phyloP scores from a whole-genome alignment of 2,113 vertebrate genomes.

The Siniperca knerii region DNA sequence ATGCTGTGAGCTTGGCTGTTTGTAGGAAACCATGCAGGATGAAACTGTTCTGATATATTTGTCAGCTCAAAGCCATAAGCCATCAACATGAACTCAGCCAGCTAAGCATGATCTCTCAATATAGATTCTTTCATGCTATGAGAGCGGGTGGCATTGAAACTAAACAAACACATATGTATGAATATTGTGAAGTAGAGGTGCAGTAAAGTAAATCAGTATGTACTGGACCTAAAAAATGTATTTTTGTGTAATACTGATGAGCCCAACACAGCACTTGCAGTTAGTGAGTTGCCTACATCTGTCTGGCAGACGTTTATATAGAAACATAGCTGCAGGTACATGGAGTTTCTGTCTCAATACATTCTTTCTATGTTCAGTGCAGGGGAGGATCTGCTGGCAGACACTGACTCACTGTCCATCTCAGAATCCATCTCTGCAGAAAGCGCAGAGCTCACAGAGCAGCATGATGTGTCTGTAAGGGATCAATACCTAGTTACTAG shows the following conservation, averaged over 20 bases:
- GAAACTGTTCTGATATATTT: not conserved
- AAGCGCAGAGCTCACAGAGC: conserved; percentile 64
- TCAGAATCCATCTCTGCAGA: conserved; percentile 59
- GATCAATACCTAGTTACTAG: conserved; percentile 3
- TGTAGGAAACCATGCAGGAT: not conserved
- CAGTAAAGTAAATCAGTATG: not conserved
- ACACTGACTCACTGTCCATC: conserved; percentile 70
- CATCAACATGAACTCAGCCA: not conserved
- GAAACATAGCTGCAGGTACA: conserved; percentile 2
- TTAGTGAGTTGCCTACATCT: not conserved
- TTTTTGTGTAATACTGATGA: not conserved
- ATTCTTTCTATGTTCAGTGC: conserved; percentile 62
- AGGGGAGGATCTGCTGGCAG: conserved; percentile 78
- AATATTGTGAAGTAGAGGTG: not conserved
- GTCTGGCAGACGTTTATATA: not conserved
- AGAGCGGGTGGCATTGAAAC: not conserved
- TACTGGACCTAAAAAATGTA: not conserved
- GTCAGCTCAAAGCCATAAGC: conserved; percentile 10
- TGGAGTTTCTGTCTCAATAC: not conserved
- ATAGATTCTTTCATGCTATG: not conserved
- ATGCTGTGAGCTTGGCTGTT: not conserved
- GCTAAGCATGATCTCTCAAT: not conserved
- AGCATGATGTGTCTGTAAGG: conserved; percentile 76
- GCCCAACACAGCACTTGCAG: not conserved
- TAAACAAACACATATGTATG: not conserved